phyloP scores from a whole-genome alignment of 2,888 invertebrate species.

The Coenonympha glycerion region DNA sequence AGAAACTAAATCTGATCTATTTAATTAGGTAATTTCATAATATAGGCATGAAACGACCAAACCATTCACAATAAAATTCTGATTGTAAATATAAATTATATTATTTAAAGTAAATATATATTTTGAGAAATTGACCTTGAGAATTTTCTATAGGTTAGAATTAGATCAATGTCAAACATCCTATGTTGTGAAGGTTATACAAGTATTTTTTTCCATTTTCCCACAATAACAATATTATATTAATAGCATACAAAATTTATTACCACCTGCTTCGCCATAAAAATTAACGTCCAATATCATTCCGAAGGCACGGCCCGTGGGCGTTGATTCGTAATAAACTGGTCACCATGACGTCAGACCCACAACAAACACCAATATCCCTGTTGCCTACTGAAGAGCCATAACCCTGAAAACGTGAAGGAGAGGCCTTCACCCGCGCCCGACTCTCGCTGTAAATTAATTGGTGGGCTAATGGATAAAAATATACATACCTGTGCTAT shows the following conservation, averaged over 20 bases:
- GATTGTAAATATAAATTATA: too few species aligned
- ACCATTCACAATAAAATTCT: too few species aligned
- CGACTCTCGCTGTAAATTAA: conserved; percentile 4
- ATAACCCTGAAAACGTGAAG: conserved; percentile 21
- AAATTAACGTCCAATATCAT: conserved; percentile 5
- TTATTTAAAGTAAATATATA: too few species aligned
- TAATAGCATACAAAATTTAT: neutral
- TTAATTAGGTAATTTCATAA: too few species aligned
- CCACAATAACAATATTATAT: neutral
- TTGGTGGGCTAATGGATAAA: neutral
- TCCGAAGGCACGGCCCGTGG: conserved; percentile 8
- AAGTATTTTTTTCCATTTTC: too few species aligned
- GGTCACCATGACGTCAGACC: conserved; percentile 22
- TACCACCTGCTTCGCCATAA: neutral
- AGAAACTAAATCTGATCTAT: too few species aligned
- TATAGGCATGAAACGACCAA: too few species aligned
- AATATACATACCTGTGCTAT: too few species aligned
- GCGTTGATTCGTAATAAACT: conserved; percentile 7
- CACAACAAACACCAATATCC: conserved; percentile 21
- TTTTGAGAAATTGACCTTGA: too few species aligned
- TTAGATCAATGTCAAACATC: too few species aligned
- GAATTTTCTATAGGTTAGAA: too few species aligned
- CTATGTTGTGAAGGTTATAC: too few species aligned
- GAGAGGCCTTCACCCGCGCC: conserved; percentile 15
- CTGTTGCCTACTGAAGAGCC: conserved; percentile 11